Conservation (phyloP, 2,113 vertebrate genomes). For the Orientallactaga bullata region DNA sequence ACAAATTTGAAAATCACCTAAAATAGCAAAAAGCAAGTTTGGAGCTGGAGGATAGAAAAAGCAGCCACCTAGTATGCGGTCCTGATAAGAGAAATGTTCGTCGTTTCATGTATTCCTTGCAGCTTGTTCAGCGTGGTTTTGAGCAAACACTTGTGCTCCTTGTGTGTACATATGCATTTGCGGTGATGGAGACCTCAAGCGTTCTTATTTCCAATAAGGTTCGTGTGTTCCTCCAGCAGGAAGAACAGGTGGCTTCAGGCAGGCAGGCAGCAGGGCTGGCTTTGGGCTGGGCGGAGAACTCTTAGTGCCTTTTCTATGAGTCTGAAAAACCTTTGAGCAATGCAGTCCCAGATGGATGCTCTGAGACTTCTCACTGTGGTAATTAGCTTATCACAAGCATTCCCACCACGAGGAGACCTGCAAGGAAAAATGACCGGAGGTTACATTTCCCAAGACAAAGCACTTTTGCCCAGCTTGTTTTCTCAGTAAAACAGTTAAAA, state of each 20-base stretch:
- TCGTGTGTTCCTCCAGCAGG: not conserved
- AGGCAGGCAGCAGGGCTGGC: not conserved
- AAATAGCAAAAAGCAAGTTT: not conserved
- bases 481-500: not conserved
- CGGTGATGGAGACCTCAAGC: conserved; percentile 38
- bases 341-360: not conserved
- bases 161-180: not conserved
- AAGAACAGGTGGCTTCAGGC: conserved; percentile 33
- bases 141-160: conserved; percentile 40
- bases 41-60: conserved; percentile 5
- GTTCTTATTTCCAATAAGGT: conserved; percentile 30
- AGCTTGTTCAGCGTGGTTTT: not conserved
- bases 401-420: not conserved
- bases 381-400: not conserved
- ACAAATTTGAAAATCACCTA: not conserved
- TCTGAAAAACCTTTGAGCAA: not conserved
- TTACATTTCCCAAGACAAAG: conserved; percentile 43
- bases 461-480: conserved; percentile 32
- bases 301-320: not conserved
- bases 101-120: not conserved
- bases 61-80: not conserved
- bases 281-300: not conserved
- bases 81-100: not conserved
- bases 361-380: not conserved
- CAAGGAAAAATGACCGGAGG: not conserved